Conservation (phyloP, 2,113 vertebrate genomes). For the Climacteris rufus region DNA sequence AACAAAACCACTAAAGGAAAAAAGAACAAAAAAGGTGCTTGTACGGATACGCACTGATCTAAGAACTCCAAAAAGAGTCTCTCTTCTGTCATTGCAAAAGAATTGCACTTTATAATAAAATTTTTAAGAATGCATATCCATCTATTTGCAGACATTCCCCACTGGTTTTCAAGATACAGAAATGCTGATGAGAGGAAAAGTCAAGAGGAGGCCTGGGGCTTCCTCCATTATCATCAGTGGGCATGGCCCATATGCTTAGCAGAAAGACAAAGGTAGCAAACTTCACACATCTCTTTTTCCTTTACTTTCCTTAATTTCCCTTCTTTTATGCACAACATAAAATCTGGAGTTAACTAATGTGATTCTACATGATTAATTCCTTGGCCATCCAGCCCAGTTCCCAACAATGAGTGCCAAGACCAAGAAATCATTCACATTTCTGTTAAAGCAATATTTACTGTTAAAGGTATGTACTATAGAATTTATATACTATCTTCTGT, state of each 20-base stretch:
- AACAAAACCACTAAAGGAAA: not conserved
- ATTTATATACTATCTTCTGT: not conserved
- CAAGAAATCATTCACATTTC: not conserved
- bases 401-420: not conserved
- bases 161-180: not conserved
- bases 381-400: not conserved
- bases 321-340: not conserved
- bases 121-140: not conserved
- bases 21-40: not conserved
- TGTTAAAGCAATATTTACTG: not conserved
- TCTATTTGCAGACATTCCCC: not conserved
- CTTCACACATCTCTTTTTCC: not conserved
- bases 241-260: accelerated
- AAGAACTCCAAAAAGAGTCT: not conserved
- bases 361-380: not conserved
- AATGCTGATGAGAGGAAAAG: not conserved
- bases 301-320: not conserved
- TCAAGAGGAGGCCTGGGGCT: not conserved
- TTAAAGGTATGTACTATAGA: not conserved
- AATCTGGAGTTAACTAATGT: not conserved
- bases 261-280: not conserved
- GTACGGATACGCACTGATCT: not conserved
- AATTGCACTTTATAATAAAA: not conserved
- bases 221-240: not conserved
- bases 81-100: not conserved